Base-by-base conservation (phyloP, 2,888 invertebrate genomes). In the Graphium colonna region DNA sequence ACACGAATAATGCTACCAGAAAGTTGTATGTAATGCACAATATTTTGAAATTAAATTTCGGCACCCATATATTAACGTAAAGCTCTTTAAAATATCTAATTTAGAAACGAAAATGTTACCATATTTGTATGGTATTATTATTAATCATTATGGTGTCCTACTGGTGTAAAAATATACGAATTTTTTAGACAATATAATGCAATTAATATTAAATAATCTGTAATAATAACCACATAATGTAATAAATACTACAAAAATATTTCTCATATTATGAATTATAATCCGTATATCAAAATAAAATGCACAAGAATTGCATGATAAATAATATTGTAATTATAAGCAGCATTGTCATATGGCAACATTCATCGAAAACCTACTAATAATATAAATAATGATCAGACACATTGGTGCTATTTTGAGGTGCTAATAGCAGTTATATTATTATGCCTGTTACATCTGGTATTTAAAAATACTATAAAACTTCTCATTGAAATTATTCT, bases 391-490 rank as follows among this genome's bases (percentile, higher is more conserved):
- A n/a, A n/a, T n/a, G n/a, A n/a, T n/a, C n/a, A n/a, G n/a, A n/a
- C n/a, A n/a, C n/a, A 61, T 55, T 49, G 82, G 82, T 84, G 84
- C 84, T 84, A 73, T 64, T 61, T 59, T 61, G 68, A 61, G 79
- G 83, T 83, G 82, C 82, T 80, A 71, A 71, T 76, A 60, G 50
- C 58, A 57, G 15, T 49, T 47, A 54, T 16, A 36, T 28, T 52
- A 46, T 33, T 46, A 2, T 39, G 18, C 28, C 28, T 52, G 10
- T 41, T 46, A 52, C 46, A 41, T 31, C 15, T 15, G 9, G 10
- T 33, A 28, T 28, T 17, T 4, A 49, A n/a, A n/a, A n/a, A n/a
- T n/a, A n/a, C n/a, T n/a, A n/a, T n/a, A n/a, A n/a, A n/a, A n/a
- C n/a, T n/a, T n/a, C n/a, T n/a, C n/a, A n/a, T n/a, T n/a, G n/a